Evolutionary conservation across 2,888 invertebrate genomes (phyloP).

Genomic region (Steinernema scapterisci): DNA sequence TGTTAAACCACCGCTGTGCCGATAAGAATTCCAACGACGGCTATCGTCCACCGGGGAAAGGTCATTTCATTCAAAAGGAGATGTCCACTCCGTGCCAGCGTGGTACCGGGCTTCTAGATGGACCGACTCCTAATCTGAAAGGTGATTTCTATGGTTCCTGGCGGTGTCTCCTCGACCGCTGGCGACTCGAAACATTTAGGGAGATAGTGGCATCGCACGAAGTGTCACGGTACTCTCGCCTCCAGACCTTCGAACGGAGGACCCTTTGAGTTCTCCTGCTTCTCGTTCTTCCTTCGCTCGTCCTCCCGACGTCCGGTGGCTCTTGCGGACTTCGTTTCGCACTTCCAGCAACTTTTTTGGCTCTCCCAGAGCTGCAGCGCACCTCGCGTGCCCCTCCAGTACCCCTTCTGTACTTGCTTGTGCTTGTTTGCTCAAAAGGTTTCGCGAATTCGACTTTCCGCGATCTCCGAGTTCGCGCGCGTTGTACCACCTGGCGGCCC

Average conservation of each 20-base stretch:
- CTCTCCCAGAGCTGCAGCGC: not conserved
- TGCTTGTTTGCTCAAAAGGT: slow-evolving; percentile 29
- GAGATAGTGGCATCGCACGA: slow-evolving; percentile 24
- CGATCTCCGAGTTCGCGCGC: not conserved
- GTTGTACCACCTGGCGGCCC: slow-evolving; percentile 22
- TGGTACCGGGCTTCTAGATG: not conserved
- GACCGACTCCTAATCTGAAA: slow-evolving; percentile 8
- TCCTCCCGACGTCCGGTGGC: not conserved
- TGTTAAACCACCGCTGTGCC: not conserved
- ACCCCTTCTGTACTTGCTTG: slow-evolving; percentile 17
- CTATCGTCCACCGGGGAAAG: not conserved
- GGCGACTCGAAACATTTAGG: slow-evolving; percentile 17
- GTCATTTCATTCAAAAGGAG: not conserved
- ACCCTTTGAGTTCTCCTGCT: too few relatives aligned
- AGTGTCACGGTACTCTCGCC: slow-evolving; percentile 5
- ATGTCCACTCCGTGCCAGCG: slow-evolving; percentile 34
- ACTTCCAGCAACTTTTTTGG: slow-evolving; percentile 19
- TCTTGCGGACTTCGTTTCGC: not conserved
- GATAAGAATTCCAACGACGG: slow-evolving; percentile 1
- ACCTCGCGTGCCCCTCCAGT: slow-evolving; percentile 1
- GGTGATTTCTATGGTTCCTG: slow-evolving; percentile 15
- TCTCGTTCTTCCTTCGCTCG: not conserved
- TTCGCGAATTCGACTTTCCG: not conserved
- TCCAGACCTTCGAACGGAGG: not conserved
- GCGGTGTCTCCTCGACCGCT: slow-evolving; percentile 24